Percentiles rank a stretch among this genome's conserved stretches.
Evolutionary conservation across 2,797 vertebrate genomes (phyloP).

Genomic region (Epinephelus coioides): DNA sequence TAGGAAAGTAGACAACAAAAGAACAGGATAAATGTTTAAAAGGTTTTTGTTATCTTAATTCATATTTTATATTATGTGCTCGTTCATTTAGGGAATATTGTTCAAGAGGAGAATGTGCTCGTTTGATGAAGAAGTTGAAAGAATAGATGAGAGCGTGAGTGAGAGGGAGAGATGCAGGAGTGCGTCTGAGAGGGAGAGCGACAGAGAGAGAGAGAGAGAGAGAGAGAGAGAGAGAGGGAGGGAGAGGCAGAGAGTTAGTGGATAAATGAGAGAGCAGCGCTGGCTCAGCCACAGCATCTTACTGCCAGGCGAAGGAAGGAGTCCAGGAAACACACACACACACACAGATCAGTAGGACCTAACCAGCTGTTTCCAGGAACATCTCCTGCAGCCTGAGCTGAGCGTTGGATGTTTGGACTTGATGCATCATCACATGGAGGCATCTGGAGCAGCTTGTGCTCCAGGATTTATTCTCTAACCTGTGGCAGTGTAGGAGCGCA

Average conservation of each 20-base stretch:
- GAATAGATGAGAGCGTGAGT: conserved; percentile 30
- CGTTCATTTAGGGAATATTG: conserved; percentile 24
- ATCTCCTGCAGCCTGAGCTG: conserved; percentile 56
- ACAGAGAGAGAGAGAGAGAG: background rate
- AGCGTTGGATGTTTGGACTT: conserved; percentile 55
- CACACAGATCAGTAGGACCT: conserved; percentile 21
- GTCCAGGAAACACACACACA: conserved; percentile 55
- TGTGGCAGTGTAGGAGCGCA: conserved; percentile 40
- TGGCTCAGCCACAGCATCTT: conserved; percentile 75
- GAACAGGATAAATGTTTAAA: conserved; percentile 7
- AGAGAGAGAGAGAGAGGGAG: conserved; percentile 17
- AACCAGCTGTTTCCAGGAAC: conserved; percentile 51
- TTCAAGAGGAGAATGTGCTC: conserved; percentile 10
- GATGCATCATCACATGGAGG: conserved; percentile 50
- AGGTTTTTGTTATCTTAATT: background rate
- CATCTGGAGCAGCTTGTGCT: conserved; percentile 36
- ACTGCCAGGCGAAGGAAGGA: conserved; percentile 67
- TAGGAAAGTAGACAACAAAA: background rate
- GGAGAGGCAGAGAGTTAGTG: conserved; percentile 60
- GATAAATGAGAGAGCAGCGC: conserved; percentile 70
- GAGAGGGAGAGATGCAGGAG: conserved; percentile 52
- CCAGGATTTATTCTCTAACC: conserved; percentile 62
- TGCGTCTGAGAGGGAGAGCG: conserved; percentile 28
- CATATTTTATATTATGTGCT: background rate
- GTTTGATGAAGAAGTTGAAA: conserved; percentile 44